Conservation (phyloP, 1,140 invertebrate genomes). For the Dendrolimus punctatus region DNA sequence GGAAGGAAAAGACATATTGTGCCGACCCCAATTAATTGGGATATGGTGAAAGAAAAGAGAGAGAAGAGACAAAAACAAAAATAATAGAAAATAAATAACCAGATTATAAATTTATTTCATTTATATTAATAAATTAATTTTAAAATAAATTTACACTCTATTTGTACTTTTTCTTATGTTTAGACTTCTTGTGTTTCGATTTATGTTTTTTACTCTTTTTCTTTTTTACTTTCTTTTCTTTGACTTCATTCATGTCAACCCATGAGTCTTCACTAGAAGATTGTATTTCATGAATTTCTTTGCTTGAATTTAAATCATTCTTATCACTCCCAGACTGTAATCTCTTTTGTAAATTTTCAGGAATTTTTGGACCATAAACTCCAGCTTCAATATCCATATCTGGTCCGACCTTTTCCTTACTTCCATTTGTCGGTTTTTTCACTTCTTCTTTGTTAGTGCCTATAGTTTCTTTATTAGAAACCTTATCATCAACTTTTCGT, state of each 20-base stretch:
- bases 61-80: no score
- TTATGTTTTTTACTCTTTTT: slow-evolving; percentile 62
- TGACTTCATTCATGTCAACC: slow-evolving; percentile 52
- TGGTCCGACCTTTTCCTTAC: slow-evolving; percentile 17
- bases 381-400: slow-evolving; percentile 21
- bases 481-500: slow-evolving; percentile 33
- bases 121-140: slow-evolving; percentile 1
- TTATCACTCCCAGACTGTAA: slow-evolving; percentile 12
- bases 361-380: slow-evolving; percentile 74
- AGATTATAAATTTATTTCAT: no score
- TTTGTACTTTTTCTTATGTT: slow-evolving; percentile 52
- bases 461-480: slow-evolving; percentile 9
- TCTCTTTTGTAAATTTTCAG: slow-evolving; percentile 53
- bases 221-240: slow-evolving; percentile 42
- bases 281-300: slow-evolving; percentile 12
- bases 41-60: no score
- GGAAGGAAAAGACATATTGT: no score
- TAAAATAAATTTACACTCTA: slow-evolving; percentile 44
- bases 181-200: slow-evolving; percentile 55
- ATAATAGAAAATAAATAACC: no score
- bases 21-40: no score
- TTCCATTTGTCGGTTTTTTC: neutral
- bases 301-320: neutral
- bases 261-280: slow-evolving; percentile 55
- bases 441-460: neutral